Evolutionary conservation across 2,888 invertebrate genomes (phyloP).

Genomic region (Chironomus tentans): DNA sequence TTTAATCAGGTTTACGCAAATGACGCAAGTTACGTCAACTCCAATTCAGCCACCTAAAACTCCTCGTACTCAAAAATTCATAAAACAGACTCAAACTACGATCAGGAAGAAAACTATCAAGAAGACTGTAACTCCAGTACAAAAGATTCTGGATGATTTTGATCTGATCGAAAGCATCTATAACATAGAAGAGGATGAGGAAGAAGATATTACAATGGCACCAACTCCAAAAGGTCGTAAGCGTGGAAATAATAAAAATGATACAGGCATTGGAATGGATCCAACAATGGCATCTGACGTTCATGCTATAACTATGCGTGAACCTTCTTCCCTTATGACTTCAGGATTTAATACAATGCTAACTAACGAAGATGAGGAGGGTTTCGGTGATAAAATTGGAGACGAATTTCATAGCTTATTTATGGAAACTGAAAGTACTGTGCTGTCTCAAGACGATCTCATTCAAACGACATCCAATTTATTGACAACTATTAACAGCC

Average conservation of each 20-base stretch:
- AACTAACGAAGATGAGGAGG: background rate
- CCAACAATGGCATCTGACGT: slow-evolving; percentile 2
- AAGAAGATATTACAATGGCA: background rate
- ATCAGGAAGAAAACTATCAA: too few relatives aligned
- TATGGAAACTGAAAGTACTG: background rate
- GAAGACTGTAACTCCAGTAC: background rate
- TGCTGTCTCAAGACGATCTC: too few relatives aligned
- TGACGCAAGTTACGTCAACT: too few relatives aligned
- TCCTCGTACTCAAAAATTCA: background rate
- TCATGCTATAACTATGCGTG: background rate
- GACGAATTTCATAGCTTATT: background rate
- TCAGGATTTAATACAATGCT: background rate
- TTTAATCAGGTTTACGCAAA: too few relatives aligned
- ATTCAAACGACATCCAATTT: too few relatives aligned
- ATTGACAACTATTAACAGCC: too few relatives aligned
- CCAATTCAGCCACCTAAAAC: too few relatives aligned
- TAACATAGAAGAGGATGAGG: background rate
- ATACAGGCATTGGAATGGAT: background rate
- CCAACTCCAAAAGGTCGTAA: background rate
- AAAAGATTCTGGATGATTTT: background rate
- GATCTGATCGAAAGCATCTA: slow-evolving; percentile 1
- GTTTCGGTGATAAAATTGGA: background rate
- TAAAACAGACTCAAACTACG: background rate
- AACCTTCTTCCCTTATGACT: background rate
- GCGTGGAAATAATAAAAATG: background rate